These are phyloP conservation scores for Naja naja DNA, from an alignment of 2,113 vertebrate genomes.

Conservation along the genomic window DNA sequence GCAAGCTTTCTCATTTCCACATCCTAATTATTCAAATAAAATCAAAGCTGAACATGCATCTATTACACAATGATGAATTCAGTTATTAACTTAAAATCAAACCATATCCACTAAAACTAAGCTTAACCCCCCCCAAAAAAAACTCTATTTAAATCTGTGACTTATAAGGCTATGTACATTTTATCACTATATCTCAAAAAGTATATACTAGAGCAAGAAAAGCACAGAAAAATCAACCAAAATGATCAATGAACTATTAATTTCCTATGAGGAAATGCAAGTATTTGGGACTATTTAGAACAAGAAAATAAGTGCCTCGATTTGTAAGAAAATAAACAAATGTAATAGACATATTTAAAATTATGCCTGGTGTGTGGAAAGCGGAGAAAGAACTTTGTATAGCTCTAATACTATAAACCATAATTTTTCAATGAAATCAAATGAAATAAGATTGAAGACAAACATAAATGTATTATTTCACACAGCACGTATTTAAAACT, in stretches of 20 bases:
- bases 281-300: neutral
- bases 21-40: slow-evolving; percentile 15
- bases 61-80: neutral
- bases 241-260: neutral
- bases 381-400: neutral
- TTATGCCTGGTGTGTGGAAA: neutral
- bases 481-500: neutral
- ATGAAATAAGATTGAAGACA: neutral
- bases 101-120: neutral
- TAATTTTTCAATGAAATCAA: neutral
- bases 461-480: neutral
- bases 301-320: neutral
- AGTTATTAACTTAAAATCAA: neutral
- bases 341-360: neutral
- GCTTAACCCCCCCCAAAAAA: neutral
- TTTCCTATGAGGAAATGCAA: neutral
- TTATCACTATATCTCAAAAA: neutral
- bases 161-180: neutral
- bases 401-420: neutral
- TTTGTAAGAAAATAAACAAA: neutral
- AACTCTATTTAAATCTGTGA: neutral
- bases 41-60: neutral
- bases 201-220: neutral
- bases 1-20: slow-evolving; percentile 20
- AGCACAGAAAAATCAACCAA: neutral